Percentiles rank a stretch among this genome's conserved stretches.
These are phyloP conservation scores for Ophion obscuratus DNA, from an alignment of 2,888 invertebrate genomes.

Conservation along the genomic window DNA sequence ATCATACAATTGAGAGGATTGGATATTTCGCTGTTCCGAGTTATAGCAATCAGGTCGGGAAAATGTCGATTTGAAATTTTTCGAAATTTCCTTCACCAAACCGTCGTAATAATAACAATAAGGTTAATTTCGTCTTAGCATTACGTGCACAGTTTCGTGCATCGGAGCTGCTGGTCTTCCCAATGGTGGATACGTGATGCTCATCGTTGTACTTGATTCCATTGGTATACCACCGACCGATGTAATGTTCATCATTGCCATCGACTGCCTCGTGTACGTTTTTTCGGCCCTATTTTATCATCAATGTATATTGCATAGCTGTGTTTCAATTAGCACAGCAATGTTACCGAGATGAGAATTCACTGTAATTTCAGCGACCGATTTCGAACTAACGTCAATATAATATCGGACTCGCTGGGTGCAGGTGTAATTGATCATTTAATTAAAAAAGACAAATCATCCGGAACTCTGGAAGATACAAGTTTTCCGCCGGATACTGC, in stretches of 20 bases:
- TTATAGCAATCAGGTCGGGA: constrained; percentile 94
- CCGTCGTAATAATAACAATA: neutral
- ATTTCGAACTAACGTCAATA: constrained; percentile 80
- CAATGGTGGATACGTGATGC: constrained; percentile 97
- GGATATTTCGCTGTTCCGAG: constrained; percentile 93
- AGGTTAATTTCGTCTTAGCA: constrained; percentile 86
- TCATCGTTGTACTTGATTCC: constrained; percentile 97
- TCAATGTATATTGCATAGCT: neutral
- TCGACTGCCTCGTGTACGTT: constrained; percentile 96
- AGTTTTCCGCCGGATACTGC: neutral
- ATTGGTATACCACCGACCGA: constrained; percentile 96
- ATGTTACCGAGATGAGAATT: neutral
- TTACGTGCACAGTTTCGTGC: constrained; percentile 98
- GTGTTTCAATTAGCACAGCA: neutral
- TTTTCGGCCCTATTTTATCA: neutral
- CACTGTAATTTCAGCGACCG: constrained; percentile 77
- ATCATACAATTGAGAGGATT: constrained; percentile 96
- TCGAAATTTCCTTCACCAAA: neutral
- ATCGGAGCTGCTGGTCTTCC: constrained; percentile 99
- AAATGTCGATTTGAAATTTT: neutral
- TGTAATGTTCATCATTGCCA: constrained; percentile 95
- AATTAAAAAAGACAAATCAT: constrained; percentile 27
- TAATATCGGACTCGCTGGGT: constrained; percentile 80
- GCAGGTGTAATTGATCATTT: constrained; percentile 78
- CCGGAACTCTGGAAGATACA: constrained; percentile 34